Percentiles rank a stretch among this genome's conserved stretches.
Evolutionary conservation across 53 echinoderm and acorn worm genomes (phyloP).

Genomic region (Zoroaster sp.): DNA sequence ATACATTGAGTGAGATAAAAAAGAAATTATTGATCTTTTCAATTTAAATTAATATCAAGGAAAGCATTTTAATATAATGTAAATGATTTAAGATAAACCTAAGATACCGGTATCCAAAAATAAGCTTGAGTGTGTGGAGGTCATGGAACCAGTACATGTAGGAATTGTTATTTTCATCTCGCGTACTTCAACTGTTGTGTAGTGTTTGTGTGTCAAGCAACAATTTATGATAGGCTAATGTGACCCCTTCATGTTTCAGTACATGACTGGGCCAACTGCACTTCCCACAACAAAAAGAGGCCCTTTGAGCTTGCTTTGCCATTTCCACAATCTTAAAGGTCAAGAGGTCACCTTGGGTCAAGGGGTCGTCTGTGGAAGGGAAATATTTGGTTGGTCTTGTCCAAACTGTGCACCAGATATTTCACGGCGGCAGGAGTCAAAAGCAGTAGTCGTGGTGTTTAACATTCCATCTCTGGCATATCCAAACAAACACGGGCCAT

Average conservation of each 20-base stretch:
- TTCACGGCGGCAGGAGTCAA: background rate
- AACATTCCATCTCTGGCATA: conserved; percentile 33
- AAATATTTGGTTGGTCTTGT: conserved; percentile 44
- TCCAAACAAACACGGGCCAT: conserved; percentile 26
- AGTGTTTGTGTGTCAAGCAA: too few species aligned
- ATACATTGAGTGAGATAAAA: too few species aligned
- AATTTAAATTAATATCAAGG: too few species aligned
- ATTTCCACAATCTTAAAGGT: background rate
- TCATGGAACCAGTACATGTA: too few species aligned
- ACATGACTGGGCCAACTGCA: background rate
- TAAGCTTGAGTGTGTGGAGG: too few species aligned
- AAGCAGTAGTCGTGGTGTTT: background rate
- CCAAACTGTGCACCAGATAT: conserved; percentile 5
- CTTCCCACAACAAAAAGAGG: background rate
- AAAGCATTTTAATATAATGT: too few species aligned
- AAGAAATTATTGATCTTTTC: too few species aligned
- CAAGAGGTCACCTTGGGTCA: conserved; percentile 22
- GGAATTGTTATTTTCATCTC: too few species aligned
- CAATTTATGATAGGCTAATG: background rate
- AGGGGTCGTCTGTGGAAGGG: background rate
- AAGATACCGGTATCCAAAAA: too few species aligned
- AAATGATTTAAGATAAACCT: too few species aligned
- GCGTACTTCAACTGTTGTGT: background rate
- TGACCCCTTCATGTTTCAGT: background rate
- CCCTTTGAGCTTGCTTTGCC: background rate